Conservation (phyloP, 2,888 invertebrate genomes). For the Tridacna gigas region DNA sequence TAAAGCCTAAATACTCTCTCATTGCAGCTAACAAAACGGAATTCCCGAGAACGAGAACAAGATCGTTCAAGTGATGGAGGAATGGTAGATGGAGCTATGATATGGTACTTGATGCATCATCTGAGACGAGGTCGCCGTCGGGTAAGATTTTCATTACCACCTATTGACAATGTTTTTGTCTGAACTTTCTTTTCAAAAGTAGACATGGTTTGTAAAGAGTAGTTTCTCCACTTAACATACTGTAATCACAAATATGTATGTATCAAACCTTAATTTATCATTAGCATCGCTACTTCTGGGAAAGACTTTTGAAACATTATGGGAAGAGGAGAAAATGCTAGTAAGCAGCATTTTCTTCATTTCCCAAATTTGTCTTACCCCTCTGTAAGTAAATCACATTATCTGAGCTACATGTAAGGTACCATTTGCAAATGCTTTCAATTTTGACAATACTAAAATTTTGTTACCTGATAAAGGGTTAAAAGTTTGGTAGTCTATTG, state of each 20-base stretch:
- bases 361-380: too few species aligned
- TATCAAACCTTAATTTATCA: too few species aligned
- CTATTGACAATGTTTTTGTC: too few species aligned
- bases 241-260: not conserved
- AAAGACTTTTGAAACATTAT: too few species aligned
- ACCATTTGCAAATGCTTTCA: too few species aligned
- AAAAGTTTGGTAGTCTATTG: too few species aligned
- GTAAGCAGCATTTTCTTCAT: too few species aligned
- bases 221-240: not conserved
- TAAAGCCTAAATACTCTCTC: not conserved
- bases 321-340: too few species aligned
- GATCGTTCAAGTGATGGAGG: constrained; percentile 84
- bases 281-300: too few species aligned
- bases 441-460: not conserved
- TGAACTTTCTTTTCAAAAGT: too few species aligned
- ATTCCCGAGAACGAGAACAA: constrained; percentile 84
- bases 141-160: constrained; percentile 66
- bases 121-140: constrained; percentile 85
- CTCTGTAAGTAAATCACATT: too few species aligned
- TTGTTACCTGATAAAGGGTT: not conserved
- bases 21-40: constrained; percentile 82
- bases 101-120: constrained; percentile 87
- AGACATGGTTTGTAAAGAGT: not conserved
- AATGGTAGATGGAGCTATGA: constrained; percentile 86
- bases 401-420: too few species aligned